Evolutionary conservation across 2,113 vertebrate species (phyloP), one percentile per base, ranked within the genome.

Genomic region (Clupea harengus): DNA sequence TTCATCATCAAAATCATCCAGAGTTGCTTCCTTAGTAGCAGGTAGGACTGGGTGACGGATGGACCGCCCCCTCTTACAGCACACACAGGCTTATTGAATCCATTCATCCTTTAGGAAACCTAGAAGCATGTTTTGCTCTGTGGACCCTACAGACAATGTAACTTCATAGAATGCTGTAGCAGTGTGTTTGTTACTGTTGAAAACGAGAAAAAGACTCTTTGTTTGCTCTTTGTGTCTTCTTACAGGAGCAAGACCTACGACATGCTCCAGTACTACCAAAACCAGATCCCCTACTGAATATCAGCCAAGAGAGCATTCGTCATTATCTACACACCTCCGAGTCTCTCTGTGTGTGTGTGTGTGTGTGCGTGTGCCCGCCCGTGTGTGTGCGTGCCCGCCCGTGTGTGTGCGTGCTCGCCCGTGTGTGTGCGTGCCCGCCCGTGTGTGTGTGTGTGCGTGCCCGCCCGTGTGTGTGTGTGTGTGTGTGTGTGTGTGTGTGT

Each of bases 231-330:
- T 88, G 1, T 39, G 39, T 91, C 6, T 81, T 52, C 45, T 85
- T 87, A 1, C 92, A 99, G 98, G 98, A 99, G 98, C 84, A 97
- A 97, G 90, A 99, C 98, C 0, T 99, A 99, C 0, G 98, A 99
- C 93, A 99, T 99, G 96, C 98, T 99, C 92, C 98, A 99, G 94
- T 99, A 97, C 93, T 99, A 99, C 95, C 98, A 99, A 93, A 99
- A 99, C 81, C 98, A 99, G 91, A 99, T 99, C 83, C 98, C 98
- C 0, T 99, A 99, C 95, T 99, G 93, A 97, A 82, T 85, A n/a
- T 0, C 22, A 6, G 9, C 83, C 6, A n/a, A 3, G 10, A 20
- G 45, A 32, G 45, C 18, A 57, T 1, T 60, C 13, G 6, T 25
- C 11, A 32, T 13, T 8, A 15, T 15, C n/a, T 10, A 17, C 25